Conservation (phyloP, 2,797 vertebrate species). For the Octomys mimax region DNA sequence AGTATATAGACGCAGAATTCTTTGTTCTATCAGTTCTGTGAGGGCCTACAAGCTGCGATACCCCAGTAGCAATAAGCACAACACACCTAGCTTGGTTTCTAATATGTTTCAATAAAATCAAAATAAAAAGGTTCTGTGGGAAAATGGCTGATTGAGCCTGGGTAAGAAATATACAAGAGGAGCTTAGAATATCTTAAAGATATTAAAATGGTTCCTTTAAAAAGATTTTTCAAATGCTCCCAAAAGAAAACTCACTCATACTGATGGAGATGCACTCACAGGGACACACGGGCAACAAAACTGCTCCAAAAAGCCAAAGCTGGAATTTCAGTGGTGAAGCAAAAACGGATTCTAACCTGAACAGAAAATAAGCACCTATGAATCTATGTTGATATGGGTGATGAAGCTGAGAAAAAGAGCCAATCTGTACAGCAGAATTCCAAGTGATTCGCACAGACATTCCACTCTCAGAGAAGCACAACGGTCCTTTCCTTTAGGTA, state of each 20-base stretch:
- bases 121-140: neutral
- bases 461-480: neutral
- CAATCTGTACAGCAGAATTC: neutral
- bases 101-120: neutral
- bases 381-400: neutral
- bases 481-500: neutral
- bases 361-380: neutral
- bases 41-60: neutral
- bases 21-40: neutral
- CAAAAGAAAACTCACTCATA: neutral
- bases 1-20: neutral
- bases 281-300: neutral
- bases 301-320: neutral
- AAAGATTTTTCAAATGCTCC: neutral
- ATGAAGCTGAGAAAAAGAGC: neutral
- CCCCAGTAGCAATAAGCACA: neutral
- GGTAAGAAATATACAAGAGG: neutral
- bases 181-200: neutral
- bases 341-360: neutral
- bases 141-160: neutral
- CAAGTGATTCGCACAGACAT: neutral
- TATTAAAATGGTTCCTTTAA: neutral
- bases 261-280: neutral
- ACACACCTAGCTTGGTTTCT: neutral
- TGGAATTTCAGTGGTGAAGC: neutral